Evolutionary conservation across 35 echinoderm and acorn worm genomes (phyloP).

Genomic region (Apostichopus parvimensis): DNA sequence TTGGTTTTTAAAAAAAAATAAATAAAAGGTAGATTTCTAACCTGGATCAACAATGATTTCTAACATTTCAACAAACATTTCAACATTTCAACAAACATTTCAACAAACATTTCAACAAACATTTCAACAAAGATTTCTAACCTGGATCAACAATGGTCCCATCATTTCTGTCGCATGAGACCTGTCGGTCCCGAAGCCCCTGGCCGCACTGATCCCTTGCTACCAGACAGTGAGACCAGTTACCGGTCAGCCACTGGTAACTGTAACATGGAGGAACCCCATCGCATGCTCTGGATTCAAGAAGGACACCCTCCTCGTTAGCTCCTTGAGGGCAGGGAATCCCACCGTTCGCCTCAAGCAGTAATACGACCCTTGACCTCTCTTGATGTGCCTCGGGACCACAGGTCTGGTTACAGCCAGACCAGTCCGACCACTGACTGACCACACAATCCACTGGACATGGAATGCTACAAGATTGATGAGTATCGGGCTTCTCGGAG

Average conservation of each 20-base stretch:
- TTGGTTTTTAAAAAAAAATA: no score
- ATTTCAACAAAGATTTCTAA: background rate
- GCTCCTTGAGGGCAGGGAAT: conserved; percentile 65
- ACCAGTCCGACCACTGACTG: conserved; percentile 76
- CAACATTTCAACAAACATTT: no score
- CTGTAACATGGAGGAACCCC: conserved; percentile 75
- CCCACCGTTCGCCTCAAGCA: conserved; percentile 67
- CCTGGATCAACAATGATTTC: no score
- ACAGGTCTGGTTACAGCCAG: conserved; percentile 83
- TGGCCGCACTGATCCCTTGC: conserved; percentile 66
- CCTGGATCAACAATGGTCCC: conserved; percentile 70
- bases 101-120: no score
- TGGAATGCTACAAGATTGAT: conserved; percentile 63
- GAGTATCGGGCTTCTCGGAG: conserved; percentile 39
- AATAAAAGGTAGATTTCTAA: background rate
- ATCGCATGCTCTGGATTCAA: conserved; percentile 41
- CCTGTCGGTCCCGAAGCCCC: conserved; percentile 78
- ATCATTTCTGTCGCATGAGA: conserved; percentile 79
- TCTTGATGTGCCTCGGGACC: conserved; percentile 60
- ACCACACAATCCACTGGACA: conserved; percentile 90
- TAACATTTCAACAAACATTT: no score
- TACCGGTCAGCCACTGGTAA: conserved; percentile 67
- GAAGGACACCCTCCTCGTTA: conserved; percentile 61
- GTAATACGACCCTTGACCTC: conserved; percentile 60
- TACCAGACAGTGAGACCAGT: conserved; percentile 78